Evolutionary conservation across 2,113 vertebrate genomes (phyloP), one percentile per base, ranked within the genome.

Genomic region (Lepisosteus oculatus): DNA sequence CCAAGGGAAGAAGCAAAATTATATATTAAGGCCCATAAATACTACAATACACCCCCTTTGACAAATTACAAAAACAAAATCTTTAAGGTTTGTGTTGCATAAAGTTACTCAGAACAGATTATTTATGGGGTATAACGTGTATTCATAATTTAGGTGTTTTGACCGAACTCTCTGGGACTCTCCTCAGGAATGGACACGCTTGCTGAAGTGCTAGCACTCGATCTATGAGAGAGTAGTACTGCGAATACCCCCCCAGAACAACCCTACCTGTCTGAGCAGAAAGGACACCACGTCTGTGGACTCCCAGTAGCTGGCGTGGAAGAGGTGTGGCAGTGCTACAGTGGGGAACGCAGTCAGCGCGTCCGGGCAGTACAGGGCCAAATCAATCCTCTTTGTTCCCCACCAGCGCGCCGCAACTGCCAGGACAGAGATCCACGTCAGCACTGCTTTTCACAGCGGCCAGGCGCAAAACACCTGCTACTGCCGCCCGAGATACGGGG

Each of bases 231-330:
- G 63, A 65, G 43, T 13, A 44, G 64, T 59, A 11, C 63, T 65
- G 63, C 43, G 8, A 8, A 2, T 65, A 0, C 9, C 63, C 9
- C 47, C 5, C 47, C 9, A 29, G 6, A 3, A 2, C 4, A 14
- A 57, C 2, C 4, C 75, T 84, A 97, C 97, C 95, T 99, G 96
- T 94, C 96, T 86, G 59, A 98, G 94, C 41, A 99, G 82, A 82
- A 99, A 98, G 66, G 97, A 97, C 69, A 97, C 97, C 0, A 97
- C 97, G 0, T 99, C 97, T 0, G 95, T 98, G 0, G 97, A 99
- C 76, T 99, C 97, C 97, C 97, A 99, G 90, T 99, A 99, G 84
- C 97, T 97, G 6, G 97, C 96, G 0, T 99, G 97, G 87, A 99
- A 99, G 78, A 99, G 95, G 72, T 99, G 97, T 0, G 97, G 97